phyloP scores from a whole-genome alignment of 2,888 invertebrate species.

The Tribolium freemani region DNA sequence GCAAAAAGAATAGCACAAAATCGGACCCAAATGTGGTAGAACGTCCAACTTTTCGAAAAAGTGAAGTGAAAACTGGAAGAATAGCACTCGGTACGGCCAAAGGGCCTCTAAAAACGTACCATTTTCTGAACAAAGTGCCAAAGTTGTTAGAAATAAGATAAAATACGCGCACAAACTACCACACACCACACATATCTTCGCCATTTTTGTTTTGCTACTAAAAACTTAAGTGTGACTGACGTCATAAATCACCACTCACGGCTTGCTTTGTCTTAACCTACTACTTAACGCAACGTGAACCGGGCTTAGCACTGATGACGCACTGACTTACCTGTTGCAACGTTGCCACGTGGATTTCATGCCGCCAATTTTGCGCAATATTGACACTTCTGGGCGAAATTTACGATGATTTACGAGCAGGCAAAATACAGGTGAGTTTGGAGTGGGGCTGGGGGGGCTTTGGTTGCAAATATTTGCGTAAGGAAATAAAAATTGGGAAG shows the following conservation, averaged over 20 bases:
- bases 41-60: background rate
- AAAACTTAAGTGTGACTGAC: constrained; percentile 40
- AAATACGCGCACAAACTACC: constrained; percentile 57
- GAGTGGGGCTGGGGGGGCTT: background rate
- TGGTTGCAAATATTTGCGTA: background rate
- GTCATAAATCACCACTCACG: constrained; percentile 40
- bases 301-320: background rate
- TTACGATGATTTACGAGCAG: background rate
- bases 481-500: background rate
- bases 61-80: background rate
- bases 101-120: constrained; percentile 48
- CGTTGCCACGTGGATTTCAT: constrained; percentile 3
- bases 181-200: constrained; percentile 56
- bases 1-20: constrained; percentile 15
- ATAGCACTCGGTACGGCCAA: background rate
- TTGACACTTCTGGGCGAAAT: background rate
- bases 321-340: background rate
- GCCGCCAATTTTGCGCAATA: background rate
- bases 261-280: constrained; percentile 20
- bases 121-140: constrained; percentile 44
- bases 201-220: constrained; percentile 61
- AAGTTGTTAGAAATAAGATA: constrained; percentile 52
- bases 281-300: constrained; percentile 24
- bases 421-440: background rate
- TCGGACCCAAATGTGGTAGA: constrained; percentile 12